Base-by-base conservation (phyloP, 2,797 vertebrate genomes). In the Halcyon chelicuti region DNA sequence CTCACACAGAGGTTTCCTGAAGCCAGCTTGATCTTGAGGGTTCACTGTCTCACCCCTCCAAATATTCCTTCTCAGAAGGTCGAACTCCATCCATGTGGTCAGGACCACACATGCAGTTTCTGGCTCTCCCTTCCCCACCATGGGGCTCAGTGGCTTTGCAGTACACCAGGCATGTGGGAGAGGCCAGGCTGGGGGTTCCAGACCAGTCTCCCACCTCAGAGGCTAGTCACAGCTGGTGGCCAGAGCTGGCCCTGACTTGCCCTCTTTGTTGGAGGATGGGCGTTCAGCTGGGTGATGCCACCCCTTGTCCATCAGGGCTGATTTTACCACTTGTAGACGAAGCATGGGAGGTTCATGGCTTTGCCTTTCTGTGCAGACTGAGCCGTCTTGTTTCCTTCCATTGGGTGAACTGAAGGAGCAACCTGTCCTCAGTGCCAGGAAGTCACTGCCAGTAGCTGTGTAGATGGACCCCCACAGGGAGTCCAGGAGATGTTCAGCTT, bases 381-480 rank as follows among this genome's bases (percentile, higher is more conserved):
- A 66, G 44, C 58, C 33, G 2, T 12, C 37, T 33, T 60, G 26
- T 78, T 21, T 68, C 23, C 44, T 71, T 71, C 71, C 37, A 6
- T 26, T 0, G 12, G 12, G 49, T 57, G 54, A 60, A 5, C n/a
- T 3, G 0, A 14, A 72, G 19, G 26, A 61, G 33, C 19, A 60
- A 10, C 61, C 20, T 55, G 68, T 40, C 16, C 83, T 37, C 3
- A 20, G 3, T 7, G 15, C 25, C 49, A 28, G 54, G 54, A 40
- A 58, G 16, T 5, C 26, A 13, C 2, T 0, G 1, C 47, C 67
- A 6, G 1, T 7, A 33, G 10, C 35, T 17, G 7, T 46, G 46
- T 37, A 33, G 68, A 39, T 44, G 46, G 47, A 7, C 20, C 35
- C 28, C 33, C 28, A 9, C 12, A 21, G 15, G 13, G 29, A 49